Percentiles rank a stretch among this genome's conserved stretches.
These are phyloP conservation scores for Entomobrya multifasciata DNA, from an alignment of 2,888 invertebrate genomes.

Conservation along the genomic window DNA sequence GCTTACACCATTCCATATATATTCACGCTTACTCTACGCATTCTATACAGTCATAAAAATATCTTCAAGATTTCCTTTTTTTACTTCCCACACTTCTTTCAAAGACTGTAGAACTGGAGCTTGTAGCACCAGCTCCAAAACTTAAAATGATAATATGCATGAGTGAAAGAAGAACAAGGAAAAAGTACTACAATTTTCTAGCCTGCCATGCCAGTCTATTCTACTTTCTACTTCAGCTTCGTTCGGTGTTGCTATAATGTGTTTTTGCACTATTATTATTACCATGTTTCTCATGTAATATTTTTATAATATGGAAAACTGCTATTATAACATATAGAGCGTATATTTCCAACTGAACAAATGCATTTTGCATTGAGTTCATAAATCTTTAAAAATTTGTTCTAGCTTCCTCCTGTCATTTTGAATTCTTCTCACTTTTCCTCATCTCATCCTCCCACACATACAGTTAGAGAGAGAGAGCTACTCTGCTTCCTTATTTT, in stretches of 20 bases:
- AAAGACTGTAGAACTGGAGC: neutral
- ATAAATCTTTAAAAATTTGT: constrained; percentile 68
- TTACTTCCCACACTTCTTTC: neutral
- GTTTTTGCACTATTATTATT: constrained; percentile 19
- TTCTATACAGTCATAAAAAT: neutral
- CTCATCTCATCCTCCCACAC: neutral
- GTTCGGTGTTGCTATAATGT: neutral
- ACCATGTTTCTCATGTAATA: constrained; percentile 5
- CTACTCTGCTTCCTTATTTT: neutral
- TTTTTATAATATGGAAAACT: no score
- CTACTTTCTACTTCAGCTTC: no score
- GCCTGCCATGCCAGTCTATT: neutral
- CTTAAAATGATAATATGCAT: constrained; percentile 35
- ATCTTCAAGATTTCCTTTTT: neutral
- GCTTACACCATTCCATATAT: neutral
- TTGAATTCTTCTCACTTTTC: constrained; percentile 64
- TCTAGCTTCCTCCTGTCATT: constrained; percentile 67
- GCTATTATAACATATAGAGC: no score
- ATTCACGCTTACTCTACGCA: neutral
- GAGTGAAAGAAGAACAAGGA: constrained; percentile 1
- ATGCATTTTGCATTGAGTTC: constrained; percentile 68
- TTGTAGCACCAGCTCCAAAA: neutral
- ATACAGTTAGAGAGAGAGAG: no score
- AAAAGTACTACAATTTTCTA: constrained; percentile 24
- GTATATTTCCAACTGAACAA: constrained; percentile 22